Evolutionary conservation across 2,888 invertebrate species (phyloP).

Genomic region (Andrena fulva): DNA sequence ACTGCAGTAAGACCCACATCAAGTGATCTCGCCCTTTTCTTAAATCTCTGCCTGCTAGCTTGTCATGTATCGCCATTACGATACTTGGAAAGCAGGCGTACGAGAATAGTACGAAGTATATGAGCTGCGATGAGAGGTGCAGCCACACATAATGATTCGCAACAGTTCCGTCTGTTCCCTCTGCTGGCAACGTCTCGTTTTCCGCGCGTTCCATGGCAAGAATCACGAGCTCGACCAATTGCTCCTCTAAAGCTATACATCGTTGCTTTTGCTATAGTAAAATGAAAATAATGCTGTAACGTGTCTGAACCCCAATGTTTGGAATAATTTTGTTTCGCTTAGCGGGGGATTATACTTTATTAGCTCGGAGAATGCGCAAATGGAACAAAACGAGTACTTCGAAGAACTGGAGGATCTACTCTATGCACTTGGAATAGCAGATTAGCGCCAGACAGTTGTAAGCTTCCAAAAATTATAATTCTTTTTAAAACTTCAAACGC

Average conservation of each 20-base stretch:
- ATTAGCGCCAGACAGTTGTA: too few relatives aligned
- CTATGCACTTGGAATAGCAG: too few relatives aligned
- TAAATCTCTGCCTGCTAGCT: slow-evolving; percentile 92
- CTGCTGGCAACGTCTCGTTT: slow-evolving; percentile 86
- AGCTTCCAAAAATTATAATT: too few relatives aligned
- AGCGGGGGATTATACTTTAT: too few relatives aligned
- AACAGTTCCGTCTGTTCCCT: slow-evolving; percentile 87
- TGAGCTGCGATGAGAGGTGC: slow-evolving; percentile 96
- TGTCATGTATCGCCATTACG: slow-evolving; percentile 94
- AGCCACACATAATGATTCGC: slow-evolving; percentile 95
- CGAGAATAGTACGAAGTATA: slow-evolving; percentile 97
- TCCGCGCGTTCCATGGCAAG: slow-evolving; percentile 97
- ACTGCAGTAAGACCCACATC: slow-evolving; percentile 99
- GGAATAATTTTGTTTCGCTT: background rate
- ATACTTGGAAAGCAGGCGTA: slow-evolving; percentile 97
- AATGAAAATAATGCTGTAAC: slow-evolving; percentile 14
- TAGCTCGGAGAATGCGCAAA: too few relatives aligned
- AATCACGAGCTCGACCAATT: slow-evolving; percentile 95
- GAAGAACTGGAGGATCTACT: too few relatives aligned
- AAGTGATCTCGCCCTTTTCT: slow-evolving; percentile 97
- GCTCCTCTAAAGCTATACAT: slow-evolving; percentile 96
- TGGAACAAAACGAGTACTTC: too few relatives aligned
- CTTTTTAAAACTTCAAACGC: too few relatives aligned
- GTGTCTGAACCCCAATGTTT: slow-evolving; percentile 31
- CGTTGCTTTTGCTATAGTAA: slow-evolving; percentile 90